Conservation (phyloP, 2,113 vertebrate species). For the Vicugna pacos region DNA sequence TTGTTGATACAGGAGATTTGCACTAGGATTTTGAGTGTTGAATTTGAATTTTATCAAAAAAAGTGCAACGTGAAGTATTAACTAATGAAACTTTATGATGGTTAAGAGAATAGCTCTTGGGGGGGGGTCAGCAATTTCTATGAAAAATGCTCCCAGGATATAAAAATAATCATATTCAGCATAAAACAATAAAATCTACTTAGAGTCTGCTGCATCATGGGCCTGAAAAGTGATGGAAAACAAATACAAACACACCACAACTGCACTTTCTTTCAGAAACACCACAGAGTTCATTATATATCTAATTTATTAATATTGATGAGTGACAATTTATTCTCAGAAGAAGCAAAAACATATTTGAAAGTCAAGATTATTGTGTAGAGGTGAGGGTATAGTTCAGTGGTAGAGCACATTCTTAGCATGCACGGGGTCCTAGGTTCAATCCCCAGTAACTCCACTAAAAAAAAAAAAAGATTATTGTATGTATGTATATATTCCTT, state of each 20-base stretch:
- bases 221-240: background rate
- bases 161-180: background rate
- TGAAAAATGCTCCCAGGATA: background rate
- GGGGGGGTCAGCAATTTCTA: background rate
- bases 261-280: background rate
- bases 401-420: too few species aligned
- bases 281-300: background rate
- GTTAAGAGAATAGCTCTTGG: background rate
- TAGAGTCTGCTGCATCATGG: background rate
- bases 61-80: background rate
- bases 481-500: background rate
- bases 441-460: too few species aligned
- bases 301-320: background rate
- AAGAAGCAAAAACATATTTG: background rate
- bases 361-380: background rate
- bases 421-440: too few species aligned
- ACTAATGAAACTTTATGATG: slow-evolving; percentile 24
- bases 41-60: slow-evolving; percentile 24
- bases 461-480: too few species aligned
- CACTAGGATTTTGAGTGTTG: background rate
- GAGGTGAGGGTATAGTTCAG: too few species aligned
- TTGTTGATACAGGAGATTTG: background rate
- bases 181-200: background rate
- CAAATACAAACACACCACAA: background rate
- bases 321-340: background rate